Percentiles rank a stretch among this genome's conserved stretches.
Conservation (phyloP, 2,888 invertebrate species). For the Thymelicus lineola region DNA sequence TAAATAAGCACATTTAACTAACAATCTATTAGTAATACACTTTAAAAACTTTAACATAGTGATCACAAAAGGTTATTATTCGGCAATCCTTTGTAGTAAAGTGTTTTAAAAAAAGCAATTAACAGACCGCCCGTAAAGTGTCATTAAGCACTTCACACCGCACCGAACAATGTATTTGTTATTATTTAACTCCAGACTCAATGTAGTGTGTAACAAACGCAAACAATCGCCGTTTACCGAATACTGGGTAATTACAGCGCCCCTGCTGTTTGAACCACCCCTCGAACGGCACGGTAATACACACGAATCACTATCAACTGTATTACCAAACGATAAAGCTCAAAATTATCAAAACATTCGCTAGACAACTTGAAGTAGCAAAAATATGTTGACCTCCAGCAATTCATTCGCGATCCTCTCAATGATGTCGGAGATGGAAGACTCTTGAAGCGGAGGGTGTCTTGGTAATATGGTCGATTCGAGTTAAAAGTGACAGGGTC, state of each 20-base stretch:
- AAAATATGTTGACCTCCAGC: slow-evolving; percentile 55
- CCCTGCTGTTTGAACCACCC: slow-evolving; percentile 64
- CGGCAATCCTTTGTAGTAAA: slow-evolving; percentile 37
- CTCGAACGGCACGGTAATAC: slow-evolving; percentile 38
- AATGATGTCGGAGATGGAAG: slow-evolving; percentile 41
- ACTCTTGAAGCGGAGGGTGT: slow-evolving; percentile 45
- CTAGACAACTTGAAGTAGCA: slow-evolving; percentile 45
- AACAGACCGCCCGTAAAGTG: slow-evolving; percentile 61
- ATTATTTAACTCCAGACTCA: slow-evolving; percentile 69
- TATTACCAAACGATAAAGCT: slow-evolving; percentile 40
- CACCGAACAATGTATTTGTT: slow-evolving; percentile 71
- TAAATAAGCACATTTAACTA: slow-evolving; percentile 28
- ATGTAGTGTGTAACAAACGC: slow-evolving; percentile 58
- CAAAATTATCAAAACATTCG: slow-evolving; percentile 34
- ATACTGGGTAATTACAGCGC: slow-evolving; percentile 71
- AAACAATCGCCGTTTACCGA: slow-evolving; percentile 67
- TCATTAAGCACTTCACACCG: slow-evolving; percentile 59
- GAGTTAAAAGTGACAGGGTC: slow-evolving; percentile 55
- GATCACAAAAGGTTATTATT: slow-evolving; percentile 44
- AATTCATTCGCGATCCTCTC: slow-evolving; percentile 46
- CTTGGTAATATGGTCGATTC: slow-evolving; percentile 49
- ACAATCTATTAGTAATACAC: slow-evolving; percentile 29
- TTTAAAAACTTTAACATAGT: slow-evolving; percentile 7
- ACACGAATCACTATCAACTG: slow-evolving; percentile 42
- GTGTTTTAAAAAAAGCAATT: slow-evolving; percentile 61